A percentile compares a stretch with the other conserved stretches of the same genome.
Conservation (phyloP, 1,140 invertebrate species). For the Daktulosphaira vitifoliae region DNA sequence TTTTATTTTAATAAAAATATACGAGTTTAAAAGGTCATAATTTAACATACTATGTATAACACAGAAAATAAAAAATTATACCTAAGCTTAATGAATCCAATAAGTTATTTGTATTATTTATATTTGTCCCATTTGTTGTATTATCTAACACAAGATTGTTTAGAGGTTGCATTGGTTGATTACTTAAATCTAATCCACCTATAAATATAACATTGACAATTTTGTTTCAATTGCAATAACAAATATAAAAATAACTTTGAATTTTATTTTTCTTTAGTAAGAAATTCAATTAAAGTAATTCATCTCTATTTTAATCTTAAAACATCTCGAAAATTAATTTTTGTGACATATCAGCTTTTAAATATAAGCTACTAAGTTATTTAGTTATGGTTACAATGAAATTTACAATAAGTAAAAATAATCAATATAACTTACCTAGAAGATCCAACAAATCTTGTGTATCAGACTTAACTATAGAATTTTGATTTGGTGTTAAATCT, state of each 20-base stretch:
- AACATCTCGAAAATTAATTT: too few species aligned
- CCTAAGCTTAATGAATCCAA: slow-evolving; percentile 18
- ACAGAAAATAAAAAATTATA: neutral
- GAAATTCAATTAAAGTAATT: too few species aligned
- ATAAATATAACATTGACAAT: too few species aligned
- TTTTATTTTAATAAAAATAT: neutral
- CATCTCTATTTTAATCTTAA: too few species aligned
- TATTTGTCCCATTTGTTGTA: slow-evolving; percentile 14
- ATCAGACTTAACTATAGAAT: slow-evolving; percentile 43
- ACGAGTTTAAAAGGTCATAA: too few species aligned
- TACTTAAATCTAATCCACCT: slow-evolving; percentile 38
- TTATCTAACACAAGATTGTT: slow-evolving; percentile 17
- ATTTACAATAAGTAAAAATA: too few species aligned
- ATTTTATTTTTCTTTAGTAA: too few species aligned
- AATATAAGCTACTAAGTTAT: too few species aligned
- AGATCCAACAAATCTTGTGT: slow-evolving; percentile 80
- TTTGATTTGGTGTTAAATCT: slow-evolving; percentile 52
- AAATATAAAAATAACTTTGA: too few species aligned
- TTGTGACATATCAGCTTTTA: too few species aligned
- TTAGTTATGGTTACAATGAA: too few species aligned
- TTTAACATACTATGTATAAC: neutral
- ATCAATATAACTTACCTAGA: slow-evolving; percentile 53
- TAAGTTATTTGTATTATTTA: slow-evolving; percentile 9
- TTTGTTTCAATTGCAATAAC: too few species aligned
- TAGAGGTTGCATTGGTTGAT: slow-evolving; percentile 22